A percentile compares a stretch with the other conserved stretches of the same genome.
Conservation (phyloP, 1,140 invertebrate genomes). For the silkworm (Bombyx mori) region ASM3026992v2 NC_085107.1:12433501-12434000, state of each 20-base stretch:
- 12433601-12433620: too few relatives aligned
- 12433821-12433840: neutral
- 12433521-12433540: too few relatives aligned
- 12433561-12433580: too few relatives aligned
- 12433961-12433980: slow-evolving; percentile 54
- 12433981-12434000: slow-evolving; percentile 64
- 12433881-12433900: slow-evolving; percentile 43
- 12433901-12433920: slow-evolving; percentile 66
- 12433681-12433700: neutral
- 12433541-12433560: too few relatives aligned
- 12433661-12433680: too few relatives aligned
- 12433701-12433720: slow-evolving; percentile 1
- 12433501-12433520: too few relatives aligned
- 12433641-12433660: too few relatives aligned
- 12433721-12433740: neutral
- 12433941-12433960: slow-evolving; percentile 60
- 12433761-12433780: too few relatives aligned
- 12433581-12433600: too few relatives aligned
- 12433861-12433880: slow-evolving; percentile 34
- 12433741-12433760: neutral
- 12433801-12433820: too few relatives aligned
- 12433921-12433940: slow-evolving; percentile 69
- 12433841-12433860: slow-evolving; percentile 18
- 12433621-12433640: too few relatives aligned
- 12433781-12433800: too few relatives aligned